Conservation (phyloP, 2,888 invertebrate species). For the Acutogordius australiensis region DNA sequence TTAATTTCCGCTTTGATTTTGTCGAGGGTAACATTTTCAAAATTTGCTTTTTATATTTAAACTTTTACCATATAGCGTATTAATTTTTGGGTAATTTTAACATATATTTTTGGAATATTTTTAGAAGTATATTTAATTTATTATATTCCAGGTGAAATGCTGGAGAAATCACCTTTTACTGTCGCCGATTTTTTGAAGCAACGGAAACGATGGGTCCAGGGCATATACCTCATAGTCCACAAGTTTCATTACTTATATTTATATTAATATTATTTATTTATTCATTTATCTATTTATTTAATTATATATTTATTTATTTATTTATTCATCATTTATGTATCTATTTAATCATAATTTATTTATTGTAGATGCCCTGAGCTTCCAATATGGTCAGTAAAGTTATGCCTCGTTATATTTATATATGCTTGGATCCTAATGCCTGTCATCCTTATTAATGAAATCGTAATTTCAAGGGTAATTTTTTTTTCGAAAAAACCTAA, state of each 20-base stretch:
- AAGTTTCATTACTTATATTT: constrained; percentile 14
- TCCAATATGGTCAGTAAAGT: constrained; percentile 27
- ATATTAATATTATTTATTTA: too few species aligned
- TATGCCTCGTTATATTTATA: constrained; percentile 52
- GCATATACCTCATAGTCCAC: constrained; percentile 26
- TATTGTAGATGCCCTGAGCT: constrained; percentile 34
- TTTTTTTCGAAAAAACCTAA: too few species aligned
- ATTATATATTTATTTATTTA: background rate
- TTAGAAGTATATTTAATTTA: constrained; percentile 14
- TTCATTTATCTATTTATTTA: too few species aligned
- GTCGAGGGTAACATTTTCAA: background rate
- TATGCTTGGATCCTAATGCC: constrained; percentile 89
- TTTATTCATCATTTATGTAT: constrained; percentile 2
- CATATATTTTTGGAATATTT: background rate
- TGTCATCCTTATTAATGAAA: constrained; percentile 55
- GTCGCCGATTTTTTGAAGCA: constrained; percentile 79
- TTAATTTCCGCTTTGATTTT: background rate
- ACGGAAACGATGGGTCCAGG: constrained; percentile 61
- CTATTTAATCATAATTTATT: constrained; percentile 38
- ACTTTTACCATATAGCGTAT: background rate
- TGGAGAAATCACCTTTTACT: constrained; percentile 85
- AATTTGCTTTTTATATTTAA: background rate
- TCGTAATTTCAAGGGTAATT: too few species aligned
- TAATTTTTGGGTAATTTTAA: background rate
- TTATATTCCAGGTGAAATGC: constrained; percentile 84